Evolutionary conservation across 2,113 vertebrate species (phyloP).

Genomic region (Tapirus terrestris): DNA sequence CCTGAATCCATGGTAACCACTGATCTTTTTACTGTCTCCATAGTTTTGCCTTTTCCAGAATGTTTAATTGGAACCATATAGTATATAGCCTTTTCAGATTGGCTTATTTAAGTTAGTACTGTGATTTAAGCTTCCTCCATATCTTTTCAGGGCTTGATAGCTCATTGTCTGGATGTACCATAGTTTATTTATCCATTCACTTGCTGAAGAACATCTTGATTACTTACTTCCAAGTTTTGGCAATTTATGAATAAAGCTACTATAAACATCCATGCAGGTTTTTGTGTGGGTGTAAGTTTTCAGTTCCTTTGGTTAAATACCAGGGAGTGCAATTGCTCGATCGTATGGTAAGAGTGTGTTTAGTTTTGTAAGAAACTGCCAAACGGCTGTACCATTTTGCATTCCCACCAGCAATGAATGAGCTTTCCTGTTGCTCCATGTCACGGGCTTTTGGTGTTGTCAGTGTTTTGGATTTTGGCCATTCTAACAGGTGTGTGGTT

Average conservation of each 20-base stretch:
- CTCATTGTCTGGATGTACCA: background rate
- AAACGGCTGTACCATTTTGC: background rate
- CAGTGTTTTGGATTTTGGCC: background rate
- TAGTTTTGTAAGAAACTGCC: background rate
- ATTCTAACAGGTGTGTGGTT: background rate
- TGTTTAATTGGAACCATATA: background rate
- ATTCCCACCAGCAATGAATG: background rate
- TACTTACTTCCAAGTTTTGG: background rate
- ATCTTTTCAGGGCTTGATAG: background rate
- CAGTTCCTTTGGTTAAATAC: background rate
- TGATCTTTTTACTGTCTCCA: background rate
- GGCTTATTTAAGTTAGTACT: background rate
- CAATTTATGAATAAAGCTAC: background rate
- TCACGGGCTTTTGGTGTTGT: background rate
- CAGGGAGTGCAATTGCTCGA: background rate
- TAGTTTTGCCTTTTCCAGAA: background rate
- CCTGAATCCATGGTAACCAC: background rate
- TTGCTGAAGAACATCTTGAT: background rate
- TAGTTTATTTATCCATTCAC: background rate
- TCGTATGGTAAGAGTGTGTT: background rate
- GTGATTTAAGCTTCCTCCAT: background rate
- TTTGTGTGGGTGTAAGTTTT: background rate
- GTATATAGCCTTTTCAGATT: background rate
- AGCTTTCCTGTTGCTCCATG: background rate
- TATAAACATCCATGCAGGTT: background rate